A percentile compares a stretch with the other conserved stretches of the same genome.
phyloP scores from a whole-genome alignment of 1,140 invertebrate species.

The Drosophila novamexicana region DNA sequence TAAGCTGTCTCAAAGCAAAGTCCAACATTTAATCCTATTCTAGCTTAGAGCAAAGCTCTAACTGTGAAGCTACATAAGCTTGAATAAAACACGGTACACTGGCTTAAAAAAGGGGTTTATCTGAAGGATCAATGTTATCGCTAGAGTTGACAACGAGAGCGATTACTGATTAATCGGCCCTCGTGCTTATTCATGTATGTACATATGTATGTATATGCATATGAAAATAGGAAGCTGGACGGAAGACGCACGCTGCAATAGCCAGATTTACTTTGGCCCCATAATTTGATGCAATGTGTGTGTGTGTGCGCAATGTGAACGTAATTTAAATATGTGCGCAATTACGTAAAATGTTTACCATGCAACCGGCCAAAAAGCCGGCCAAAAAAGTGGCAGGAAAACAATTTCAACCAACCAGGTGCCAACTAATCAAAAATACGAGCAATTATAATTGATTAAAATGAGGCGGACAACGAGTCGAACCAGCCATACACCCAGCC shows the following conservation, averaged over 20 bases:
- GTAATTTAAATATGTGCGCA: constrained; percentile 80
- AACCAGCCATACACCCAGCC: neutral
- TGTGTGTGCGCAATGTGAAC: constrained; percentile 43
- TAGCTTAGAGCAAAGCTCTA: no score
- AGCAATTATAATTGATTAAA: constrained; percentile 81
- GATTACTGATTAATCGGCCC: constrained; percentile 15
- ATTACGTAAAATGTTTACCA: constrained; percentile 79
- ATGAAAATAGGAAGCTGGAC: constrained; percentile 6
- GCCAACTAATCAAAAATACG: constrained; percentile 78
- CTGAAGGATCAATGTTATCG: neutral
- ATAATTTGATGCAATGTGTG: constrained; percentile 72
- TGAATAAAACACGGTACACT: no score
- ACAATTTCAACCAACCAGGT: constrained; percentile 51
- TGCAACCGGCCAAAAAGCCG: neutral
- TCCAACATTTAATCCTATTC: no score
- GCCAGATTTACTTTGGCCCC: constrained; percentile 71
- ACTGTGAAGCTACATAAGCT: no score
- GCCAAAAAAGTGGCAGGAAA: constrained; percentile 23
- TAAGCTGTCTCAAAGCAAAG: no score
- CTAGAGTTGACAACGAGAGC: neutral
- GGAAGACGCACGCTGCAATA: constrained; percentile 19
- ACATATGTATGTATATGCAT: constrained; percentile 20
- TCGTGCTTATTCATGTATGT: constrained; percentile 15
- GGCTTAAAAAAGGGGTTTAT: no score
- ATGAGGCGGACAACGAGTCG: constrained; percentile 53